Base-by-base conservation (phyloP, 1,140 invertebrate species). In the Trachymyrmex cornetzi region DNA sequence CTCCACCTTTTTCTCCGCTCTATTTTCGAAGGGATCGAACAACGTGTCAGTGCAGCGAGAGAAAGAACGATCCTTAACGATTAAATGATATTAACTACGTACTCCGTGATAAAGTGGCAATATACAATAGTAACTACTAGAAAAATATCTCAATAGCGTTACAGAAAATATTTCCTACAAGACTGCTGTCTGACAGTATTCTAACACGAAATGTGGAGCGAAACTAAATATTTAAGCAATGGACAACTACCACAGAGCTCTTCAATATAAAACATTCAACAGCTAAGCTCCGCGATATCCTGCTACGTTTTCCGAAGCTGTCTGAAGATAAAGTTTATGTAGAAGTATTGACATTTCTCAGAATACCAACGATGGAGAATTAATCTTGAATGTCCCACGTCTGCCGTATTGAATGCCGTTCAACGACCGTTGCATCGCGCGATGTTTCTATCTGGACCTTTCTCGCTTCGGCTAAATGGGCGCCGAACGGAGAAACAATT, bases 401-500 rank as follows among this genome's bases (percentile, higher is more conserved):
- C 61, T n/a, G 44, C n/a, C 64, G 27, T 16, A 24, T 57, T 38
- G 38, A 79, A 30, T 30, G 24, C 22, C 24, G 75, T 61, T 77
- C 57, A 63, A 77, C 57, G 34, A 77, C 34, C 55, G 55, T 38
- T 22, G 44, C 9, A 61, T 77, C 74, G 55, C 24, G 55, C 38
- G 16, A 48, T 27, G n/a, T 27, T 55, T 55, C 24, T 24, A 27
- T 12, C 24, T 38, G 69, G n/a, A 74, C 38, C 34, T 48, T 44
- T 27, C 53, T 38, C 53, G 38, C 48, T 22, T 27, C 80, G 38
- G 12, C 14, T 50, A 74, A 84, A 84, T 74, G 80, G 38, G 50
- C 27, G 69, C 24, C 69, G 80, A 74, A 48, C 69, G 53, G 55
- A 30, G 69, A 84, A 74, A 84, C 80, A 74, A 84, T 84, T 84